Percentiles rank a stretch among this genome's conserved stretches.
These are phyloP conservation scores for Lasiommata megera DNA, from an alignment of 2,888 invertebrate species.

Conservation along the genomic window DNA sequence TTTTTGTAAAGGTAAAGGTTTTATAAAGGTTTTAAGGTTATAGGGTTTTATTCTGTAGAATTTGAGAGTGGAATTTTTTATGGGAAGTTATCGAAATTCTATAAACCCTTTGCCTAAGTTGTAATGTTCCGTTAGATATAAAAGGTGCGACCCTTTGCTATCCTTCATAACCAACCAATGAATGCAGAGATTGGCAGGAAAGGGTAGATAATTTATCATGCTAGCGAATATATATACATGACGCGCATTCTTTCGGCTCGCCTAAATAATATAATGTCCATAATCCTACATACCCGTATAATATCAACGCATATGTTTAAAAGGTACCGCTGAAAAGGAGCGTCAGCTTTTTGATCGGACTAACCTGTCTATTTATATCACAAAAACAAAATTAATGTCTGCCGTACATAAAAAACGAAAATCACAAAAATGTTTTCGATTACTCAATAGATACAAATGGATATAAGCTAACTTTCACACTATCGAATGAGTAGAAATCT, in stretches of 20 bases:
- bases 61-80: too few species aligned
- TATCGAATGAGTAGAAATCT: too few species aligned
- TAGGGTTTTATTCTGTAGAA: too few species aligned
- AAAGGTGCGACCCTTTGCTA: not conserved
- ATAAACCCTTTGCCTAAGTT: too few species aligned
- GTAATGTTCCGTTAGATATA: too few species aligned
- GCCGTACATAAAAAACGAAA: too few species aligned
- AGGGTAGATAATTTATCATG: constrained; percentile 20
- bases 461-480: too few species aligned
- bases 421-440: too few species aligned
- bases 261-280: not conserved
- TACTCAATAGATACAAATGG: too few species aligned
- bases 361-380: not conserved
- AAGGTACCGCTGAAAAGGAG: not conserved
- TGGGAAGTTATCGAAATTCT: too few species aligned
- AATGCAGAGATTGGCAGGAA: constrained; percentile 13
- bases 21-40: too few species aligned
- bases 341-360: not conserved
- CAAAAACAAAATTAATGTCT: not conserved
- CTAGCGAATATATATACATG: not conserved
- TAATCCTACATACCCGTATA: not conserved
- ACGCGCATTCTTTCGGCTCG: not conserved
- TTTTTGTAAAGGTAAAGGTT: too few species aligned
- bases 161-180: not conserved
- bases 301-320: not conserved